Evolutionary conservation across 2,888 invertebrate species (phyloP), one percentile per base, ranked within the genome.

Genomic region (Lepidocyrtoides sp.): DNA sequence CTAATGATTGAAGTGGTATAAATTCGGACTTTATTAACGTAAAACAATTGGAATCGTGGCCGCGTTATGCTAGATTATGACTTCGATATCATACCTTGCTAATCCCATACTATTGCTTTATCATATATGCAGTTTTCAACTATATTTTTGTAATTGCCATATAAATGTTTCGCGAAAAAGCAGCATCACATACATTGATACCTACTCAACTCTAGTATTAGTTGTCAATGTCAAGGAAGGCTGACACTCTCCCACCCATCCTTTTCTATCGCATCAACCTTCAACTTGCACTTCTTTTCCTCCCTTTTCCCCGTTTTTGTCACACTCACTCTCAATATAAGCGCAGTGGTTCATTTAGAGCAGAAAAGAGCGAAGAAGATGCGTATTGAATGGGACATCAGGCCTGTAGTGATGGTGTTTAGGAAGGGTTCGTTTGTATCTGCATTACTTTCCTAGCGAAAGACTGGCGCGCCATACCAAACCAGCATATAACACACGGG

Each of bases 251-350:
- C 48, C 20, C 69, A 69, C 20, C 20, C 44, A 14, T 41, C 36
- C 36, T n/a, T 17, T 8, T 7, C 41, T 41, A 41, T 8, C 41
- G 17, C 72, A 72, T 72, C 69, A 72, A 72, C 72, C 72, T 72
- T 72, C 72, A 72, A 72, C 72, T 72, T 44, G 72, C 26, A 44
- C 72, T 72, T 48, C 14, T 44, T 72, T 72, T 20, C 14, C 63
- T n/a, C 36, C 36, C 10, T 20, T 20, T 8, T 44, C 72, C 17
- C 2, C 8, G 44, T 72, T 44, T 72, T 72, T 69, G 69, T 69
- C 69, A 69, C 69, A 69, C 69, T 72, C 72, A 44, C 48, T 72
- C 44, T 44, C 20, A 72, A 72, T 72, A n/a, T n/a, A n/a, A n/a
- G n/a, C n/a, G n/a, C 72, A 72, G 72, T 26, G 72, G 20, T 20